phyloP scores from a whole-genome alignment of 2,888 invertebrate species.

The Lumbricus terrestris region DNA sequence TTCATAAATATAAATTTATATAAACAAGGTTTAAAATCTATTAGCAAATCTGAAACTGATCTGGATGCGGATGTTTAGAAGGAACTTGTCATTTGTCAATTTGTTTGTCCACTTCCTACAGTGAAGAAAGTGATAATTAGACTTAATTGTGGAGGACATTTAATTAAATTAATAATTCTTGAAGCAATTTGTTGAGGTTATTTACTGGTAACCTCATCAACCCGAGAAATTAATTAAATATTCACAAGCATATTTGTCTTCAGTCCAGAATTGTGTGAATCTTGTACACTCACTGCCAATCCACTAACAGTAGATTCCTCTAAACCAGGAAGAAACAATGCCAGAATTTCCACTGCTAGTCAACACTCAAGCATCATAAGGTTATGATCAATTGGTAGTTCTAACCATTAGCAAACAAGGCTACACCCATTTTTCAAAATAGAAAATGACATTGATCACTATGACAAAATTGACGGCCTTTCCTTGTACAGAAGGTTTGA shows the following conservation, averaged over 20 bases:
- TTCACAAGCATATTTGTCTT: background rate
- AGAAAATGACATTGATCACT: background rate
- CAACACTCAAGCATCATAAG: background rate
- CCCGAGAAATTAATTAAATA: background rate
- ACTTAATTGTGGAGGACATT: no score
- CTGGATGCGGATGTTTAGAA: background rate
- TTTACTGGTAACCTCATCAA: background rate
- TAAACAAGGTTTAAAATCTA: no score
- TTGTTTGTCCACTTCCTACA: background rate
- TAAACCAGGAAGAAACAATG: background rate
- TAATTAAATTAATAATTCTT: no score
- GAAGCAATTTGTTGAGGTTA: background rate
- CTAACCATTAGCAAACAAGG: background rate
- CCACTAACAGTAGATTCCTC: no score
- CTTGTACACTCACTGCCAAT: background rate
- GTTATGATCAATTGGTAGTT: no score
- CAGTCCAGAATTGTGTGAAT: background rate
- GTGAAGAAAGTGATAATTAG: background rate
- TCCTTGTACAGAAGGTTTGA: background rate
- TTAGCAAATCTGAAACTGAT: background rate
- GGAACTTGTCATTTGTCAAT: background rate
- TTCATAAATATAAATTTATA: background rate
- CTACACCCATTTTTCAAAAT: background rate
- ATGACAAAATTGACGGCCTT: background rate
- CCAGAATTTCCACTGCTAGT: background rate